A percentile compares a stretch with the other conserved stretches of the same genome.
phyloP scores from a whole-genome alignment of 2,888 invertebrate species.

The Teinopalpus imperialis region DNA sequence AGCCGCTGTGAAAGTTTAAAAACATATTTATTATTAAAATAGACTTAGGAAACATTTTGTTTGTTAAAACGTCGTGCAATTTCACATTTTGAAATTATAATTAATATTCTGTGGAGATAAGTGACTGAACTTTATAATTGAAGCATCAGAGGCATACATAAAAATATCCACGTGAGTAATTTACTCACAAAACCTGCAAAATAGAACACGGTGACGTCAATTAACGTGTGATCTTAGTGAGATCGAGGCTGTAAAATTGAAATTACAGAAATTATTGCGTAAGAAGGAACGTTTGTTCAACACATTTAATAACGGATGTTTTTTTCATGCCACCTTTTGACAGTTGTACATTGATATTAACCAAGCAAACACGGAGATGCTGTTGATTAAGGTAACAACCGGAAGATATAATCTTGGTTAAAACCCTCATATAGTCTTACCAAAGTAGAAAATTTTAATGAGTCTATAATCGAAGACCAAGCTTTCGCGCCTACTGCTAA shows the following conservation, averaged over 20 bases:
- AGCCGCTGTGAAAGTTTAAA: no score
- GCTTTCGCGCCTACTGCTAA: no score
- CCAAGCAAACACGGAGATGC: no score
- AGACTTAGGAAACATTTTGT: background rate
- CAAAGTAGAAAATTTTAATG: no score
- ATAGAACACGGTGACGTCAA: conserved; percentile 27
- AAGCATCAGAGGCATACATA: conserved; percentile 8
- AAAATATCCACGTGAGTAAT: conserved; percentile 13
- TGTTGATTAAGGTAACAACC: no score
- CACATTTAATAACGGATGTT: no score
- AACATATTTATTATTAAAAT: no score
- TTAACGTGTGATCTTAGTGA: conserved; percentile 21
- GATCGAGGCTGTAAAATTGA: conserved; percentile 4
- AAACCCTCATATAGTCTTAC: no score
- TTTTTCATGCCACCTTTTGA: no score
- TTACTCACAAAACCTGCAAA: conserved; percentile 16
- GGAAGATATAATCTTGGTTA: no score
- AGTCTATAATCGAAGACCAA: no score
- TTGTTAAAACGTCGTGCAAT: background rate
- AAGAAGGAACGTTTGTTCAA: conserved; percentile 1
- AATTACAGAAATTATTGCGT: conserved; percentile 17
- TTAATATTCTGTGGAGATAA: conserved; percentile 12
- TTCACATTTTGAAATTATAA: conserved; percentile 13
- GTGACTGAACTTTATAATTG: conserved; percentile 8
- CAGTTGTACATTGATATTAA: no score